A percentile compares a stretch with the other conserved stretches of the same genome.
phyloP scores from a whole-genome alignment of 2,113 vertebrate species.

The Apeltes quadracus region DNA sequence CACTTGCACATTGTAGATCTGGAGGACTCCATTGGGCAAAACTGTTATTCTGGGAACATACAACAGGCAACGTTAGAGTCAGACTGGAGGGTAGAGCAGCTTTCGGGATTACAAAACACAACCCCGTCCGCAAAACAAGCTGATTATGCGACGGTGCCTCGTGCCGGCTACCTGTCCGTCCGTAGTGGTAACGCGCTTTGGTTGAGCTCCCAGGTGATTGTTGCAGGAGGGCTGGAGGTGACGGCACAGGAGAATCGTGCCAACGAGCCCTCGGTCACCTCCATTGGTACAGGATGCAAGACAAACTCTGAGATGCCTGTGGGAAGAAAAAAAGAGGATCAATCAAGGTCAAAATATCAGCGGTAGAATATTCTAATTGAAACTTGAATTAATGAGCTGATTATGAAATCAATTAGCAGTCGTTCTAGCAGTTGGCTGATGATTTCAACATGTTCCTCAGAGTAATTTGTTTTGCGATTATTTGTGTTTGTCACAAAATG shows the following conservation, averaged over 20 bases:
- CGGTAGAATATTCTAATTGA: background rate
- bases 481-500: background rate
- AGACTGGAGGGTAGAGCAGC: too few species aligned
- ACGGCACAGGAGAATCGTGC: conserved; percentile 91
- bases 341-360: background rate
- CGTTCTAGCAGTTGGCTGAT: background rate
- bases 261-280: conserved; percentile 86
- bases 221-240: conserved; percentile 84
- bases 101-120: too few species aligned
- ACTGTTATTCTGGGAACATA: conserved; percentile 84
- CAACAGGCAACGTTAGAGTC: conserved; percentile 8
- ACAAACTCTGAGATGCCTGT: conserved; percentile 90
- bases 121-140: too few species aligned
- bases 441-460: background rate
- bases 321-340: conserved; percentile 7
- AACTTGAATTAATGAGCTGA: background rate
- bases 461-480: background rate
- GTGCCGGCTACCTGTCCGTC: conserved; percentile 84
- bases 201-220: conserved; percentile 94
- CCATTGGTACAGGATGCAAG: conserved; percentile 84
- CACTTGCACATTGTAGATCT: conserved; percentile 87
- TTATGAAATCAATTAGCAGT: background rate
- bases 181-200: conserved; percentile 85
- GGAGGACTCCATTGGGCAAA: conserved; percentile 90
- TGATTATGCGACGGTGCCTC: background rate